phyloP scores from a whole-genome alignment of 2,888 invertebrate genomes.

The Zele albiditarsus region DNA sequence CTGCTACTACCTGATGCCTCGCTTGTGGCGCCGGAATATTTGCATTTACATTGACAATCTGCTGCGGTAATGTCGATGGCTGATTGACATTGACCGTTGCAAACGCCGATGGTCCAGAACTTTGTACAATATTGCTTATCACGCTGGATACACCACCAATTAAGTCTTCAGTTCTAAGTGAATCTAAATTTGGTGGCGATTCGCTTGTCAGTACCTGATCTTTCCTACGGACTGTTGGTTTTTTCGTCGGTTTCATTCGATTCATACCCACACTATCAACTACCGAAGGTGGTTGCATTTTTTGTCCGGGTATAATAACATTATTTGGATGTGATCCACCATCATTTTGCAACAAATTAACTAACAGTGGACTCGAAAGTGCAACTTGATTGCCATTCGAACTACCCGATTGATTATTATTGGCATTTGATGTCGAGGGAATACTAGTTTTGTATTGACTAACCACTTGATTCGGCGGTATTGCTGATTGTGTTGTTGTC shows the following conservation, averaged over 20 bases:
- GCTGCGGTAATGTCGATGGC: constrained; percentile 64
- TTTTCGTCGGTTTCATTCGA: constrained; percentile 68
- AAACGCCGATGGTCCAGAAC: constrained; percentile 66
- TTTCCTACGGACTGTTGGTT: constrained; percentile 70
- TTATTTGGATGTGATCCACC: constrained; percentile 73
- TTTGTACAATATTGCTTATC: constrained; percentile 55
- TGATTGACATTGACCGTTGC: constrained; percentile 61
- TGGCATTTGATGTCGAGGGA: constrained; percentile 24
- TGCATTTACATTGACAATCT: constrained; percentile 46
- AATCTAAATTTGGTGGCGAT: constrained; percentile 68
- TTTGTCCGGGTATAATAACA: constrained; percentile 61
- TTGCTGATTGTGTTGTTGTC: constrained; percentile 56
- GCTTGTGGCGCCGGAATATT: constrained; percentile 52
- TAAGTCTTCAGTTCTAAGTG: constrained; percentile 67
- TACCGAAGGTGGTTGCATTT: constrained; percentile 68
- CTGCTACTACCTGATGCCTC: constrained; percentile 50
- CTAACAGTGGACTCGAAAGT: constrained; percentile 90
- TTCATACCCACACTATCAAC: constrained; percentile 62
- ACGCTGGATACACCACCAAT: constrained; percentile 58
- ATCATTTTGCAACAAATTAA: constrained; percentile 93
- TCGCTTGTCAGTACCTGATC: constrained; percentile 61
- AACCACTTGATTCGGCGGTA: constrained; percentile 48
- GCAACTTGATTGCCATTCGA: constrained; percentile 77
- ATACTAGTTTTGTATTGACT: constrained; percentile 35
- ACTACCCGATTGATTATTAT: constrained; percentile 50